Base-by-base conservation (phyloP, 2,113 vertebrate genomes). In the Loxodonta africana region DNA sequence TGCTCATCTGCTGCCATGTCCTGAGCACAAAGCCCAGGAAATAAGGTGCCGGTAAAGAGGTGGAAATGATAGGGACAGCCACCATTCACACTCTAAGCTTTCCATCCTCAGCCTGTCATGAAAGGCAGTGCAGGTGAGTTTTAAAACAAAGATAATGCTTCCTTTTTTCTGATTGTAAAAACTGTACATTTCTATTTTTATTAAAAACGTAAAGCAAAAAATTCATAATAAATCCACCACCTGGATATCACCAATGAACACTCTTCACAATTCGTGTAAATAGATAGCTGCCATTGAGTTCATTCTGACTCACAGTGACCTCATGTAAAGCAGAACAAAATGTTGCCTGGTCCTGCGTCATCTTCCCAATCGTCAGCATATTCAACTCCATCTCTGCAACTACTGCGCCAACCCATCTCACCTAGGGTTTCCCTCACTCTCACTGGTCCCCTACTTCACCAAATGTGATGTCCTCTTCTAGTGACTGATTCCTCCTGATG, bases 51-150 rank as follows among this genome's bases (percentile, higher is more conserved):
- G 41, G 2, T 65, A 4, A 87, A 11, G 78, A 62, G 0, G 14
- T 17, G 6, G 28, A 26, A 15, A 10, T 17, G 8, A 20, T 21
- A 0, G 7, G 30, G 12, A 10, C 21, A 0, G 0, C 30, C 74
- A 4, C 14, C 3, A 17, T 1, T 30, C 21, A 0, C 5, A 10
- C 21, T 30, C 44, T 41, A 8, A 9, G 2, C 8, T 8, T 6
- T 48, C 67, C 62, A 65, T 8, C n/a, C 26, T 74, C 11, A 5
- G 6, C 10, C 44, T n/a, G 3, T 3, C 12, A 46, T 9, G 28
- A 63, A 57, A 51, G 44, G 30, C 60, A 74, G 41, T 44, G 15
- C 60, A 37, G 26, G 7, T 48, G 10, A 21, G 21, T 62, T 62
- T 78, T 48, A 21, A 84, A 90, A 57, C 14, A 57, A 71, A 48